Evolutionary conservation across 2,113 vertebrate genomes (phyloP), one percentile per base, ranked within the genome.

Genomic region (Bujurquina vittata): DNA sequence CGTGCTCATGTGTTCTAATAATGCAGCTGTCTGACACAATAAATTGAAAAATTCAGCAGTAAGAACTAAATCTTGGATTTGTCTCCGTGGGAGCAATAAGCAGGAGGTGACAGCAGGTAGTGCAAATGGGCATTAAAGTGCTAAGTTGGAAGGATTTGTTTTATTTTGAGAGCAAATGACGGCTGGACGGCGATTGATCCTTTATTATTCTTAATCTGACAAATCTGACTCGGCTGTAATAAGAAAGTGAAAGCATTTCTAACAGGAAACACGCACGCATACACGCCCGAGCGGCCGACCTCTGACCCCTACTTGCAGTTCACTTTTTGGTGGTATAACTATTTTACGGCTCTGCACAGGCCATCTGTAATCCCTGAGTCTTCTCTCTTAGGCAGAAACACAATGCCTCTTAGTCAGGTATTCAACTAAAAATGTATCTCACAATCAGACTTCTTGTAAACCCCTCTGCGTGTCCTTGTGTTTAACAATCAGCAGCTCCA

Each of bases 391-490:
- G 17, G 31, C 10, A 72, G 65, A 46, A 72, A 31, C 2, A 72
- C 20, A 72, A 52, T 72, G 52, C 26, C 46, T 72, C 65, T 1
- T 14, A 61, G 33, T 31, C 43, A 46, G 12, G 22, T 10, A 54
- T 49, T 84, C 62, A 62, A 31, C 59, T 29, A 29, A 33, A 63
- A 31, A 23, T 83, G 29, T 56, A 33, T 58, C 75, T 83, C 59
- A 56, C 29, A 43, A n/a, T 29, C 61, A 63, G 10, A 40, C 63
- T 7, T 81, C 63, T 74, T 75, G 4, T 23, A 15, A 55, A 9
- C 33, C 26, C 33, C 72, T 85, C 55, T 37, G 80, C 37, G 14
- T 55, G 9, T 65, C 37, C 69, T 54, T 54, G 52, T 31, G 22
- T 57, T 63, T 37, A 77, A 57, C 61, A 74, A 80, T 65, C 43